These are phyloP conservation scores for Dromius quadrimaculatus DNA, from an alignment of 2,888 invertebrate species.

Conservation along the genomic window DNA sequence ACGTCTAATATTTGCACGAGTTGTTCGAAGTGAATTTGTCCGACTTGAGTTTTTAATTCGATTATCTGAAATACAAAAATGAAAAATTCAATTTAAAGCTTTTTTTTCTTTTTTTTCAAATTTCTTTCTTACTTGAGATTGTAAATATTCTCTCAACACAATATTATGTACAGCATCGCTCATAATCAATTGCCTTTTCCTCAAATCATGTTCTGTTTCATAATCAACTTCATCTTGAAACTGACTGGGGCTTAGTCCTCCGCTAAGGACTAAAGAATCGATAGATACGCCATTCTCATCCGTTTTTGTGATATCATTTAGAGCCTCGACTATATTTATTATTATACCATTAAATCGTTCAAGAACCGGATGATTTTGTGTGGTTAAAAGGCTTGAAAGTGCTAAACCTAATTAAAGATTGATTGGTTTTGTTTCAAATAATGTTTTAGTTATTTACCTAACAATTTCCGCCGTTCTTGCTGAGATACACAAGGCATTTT, in stretches of 20 bases:
- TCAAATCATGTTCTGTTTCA: constrained; percentile 81
- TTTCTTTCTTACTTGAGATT: constrained; percentile 73
- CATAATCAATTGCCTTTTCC: constrained; percentile 76
- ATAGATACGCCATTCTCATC: constrained; percentile 72
- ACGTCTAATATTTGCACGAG: constrained; percentile 79
- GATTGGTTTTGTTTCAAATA: constrained; percentile 21
- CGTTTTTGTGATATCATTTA: constrained; percentile 83
- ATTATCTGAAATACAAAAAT: constrained; percentile 71
- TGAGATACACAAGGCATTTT: constrained; percentile 84
- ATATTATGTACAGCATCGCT: constrained; percentile 86
- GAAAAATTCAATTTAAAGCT: background rate
- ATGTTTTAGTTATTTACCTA: no score
- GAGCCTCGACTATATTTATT: constrained; percentile 79
- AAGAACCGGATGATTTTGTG: constrained; percentile 76
- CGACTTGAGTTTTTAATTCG: constrained; percentile 79
- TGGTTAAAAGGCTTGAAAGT: constrained; percentile 77
- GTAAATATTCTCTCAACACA: constrained; percentile 78
- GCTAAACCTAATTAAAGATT: constrained; percentile 66
- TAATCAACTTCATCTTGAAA: constrained; percentile 69
- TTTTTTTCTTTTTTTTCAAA: constrained; percentile 7
- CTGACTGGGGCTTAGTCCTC: constrained; percentile 63
- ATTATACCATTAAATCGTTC: constrained; percentile 81
- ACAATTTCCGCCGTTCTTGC: constrained; percentile 84
- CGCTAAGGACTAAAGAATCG: constrained; percentile 63
- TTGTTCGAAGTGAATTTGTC: constrained; percentile 80